Evolutionary conservation across 2,113 vertebrate species (phyloP).

Genomic region (Atrichornis clamosus): DNA sequence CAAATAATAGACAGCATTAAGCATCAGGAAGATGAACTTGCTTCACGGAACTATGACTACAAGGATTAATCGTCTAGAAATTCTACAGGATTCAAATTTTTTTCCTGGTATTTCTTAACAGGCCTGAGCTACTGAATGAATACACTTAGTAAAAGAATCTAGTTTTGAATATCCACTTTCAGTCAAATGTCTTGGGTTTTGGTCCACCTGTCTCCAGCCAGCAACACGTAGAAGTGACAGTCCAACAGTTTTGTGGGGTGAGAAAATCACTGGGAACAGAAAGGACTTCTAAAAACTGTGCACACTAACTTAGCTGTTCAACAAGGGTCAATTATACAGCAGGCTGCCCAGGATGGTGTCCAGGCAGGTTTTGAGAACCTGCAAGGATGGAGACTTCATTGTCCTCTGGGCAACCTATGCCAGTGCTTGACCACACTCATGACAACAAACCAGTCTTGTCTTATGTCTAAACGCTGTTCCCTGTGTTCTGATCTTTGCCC

Average conservation of each 20-base stretch:
- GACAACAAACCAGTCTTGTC: accelerated
- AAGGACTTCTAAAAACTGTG: neutral
- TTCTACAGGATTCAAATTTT: neutral
- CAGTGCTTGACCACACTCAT: neutral
- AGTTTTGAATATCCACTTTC: neutral
- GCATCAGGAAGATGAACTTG: neutral
- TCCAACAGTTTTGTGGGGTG: neutral
- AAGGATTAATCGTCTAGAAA: neutral
- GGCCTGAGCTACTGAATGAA: neutral
- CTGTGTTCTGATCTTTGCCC: neutral
- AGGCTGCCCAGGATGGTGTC: accelerated
- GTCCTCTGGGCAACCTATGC: neutral
- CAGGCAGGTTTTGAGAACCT: neutral
- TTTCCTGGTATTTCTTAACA: neutral
- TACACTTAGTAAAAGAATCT: neutral
- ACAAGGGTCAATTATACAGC: neutral
- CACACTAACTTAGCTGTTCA: neutral
- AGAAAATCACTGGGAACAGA: neutral
- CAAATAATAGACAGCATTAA: neutral
- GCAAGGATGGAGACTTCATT: neutral
- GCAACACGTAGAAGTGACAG: neutral
- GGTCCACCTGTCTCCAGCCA: neutral
- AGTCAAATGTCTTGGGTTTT: neutral
- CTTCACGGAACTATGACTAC: neutral
- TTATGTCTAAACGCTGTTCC: accelerated